These are phyloP conservation scores for Pseudococcus jackbeardsleyi DNA, from an alignment of 2,888 invertebrate genomes.

Conservation along the genomic window DNA sequence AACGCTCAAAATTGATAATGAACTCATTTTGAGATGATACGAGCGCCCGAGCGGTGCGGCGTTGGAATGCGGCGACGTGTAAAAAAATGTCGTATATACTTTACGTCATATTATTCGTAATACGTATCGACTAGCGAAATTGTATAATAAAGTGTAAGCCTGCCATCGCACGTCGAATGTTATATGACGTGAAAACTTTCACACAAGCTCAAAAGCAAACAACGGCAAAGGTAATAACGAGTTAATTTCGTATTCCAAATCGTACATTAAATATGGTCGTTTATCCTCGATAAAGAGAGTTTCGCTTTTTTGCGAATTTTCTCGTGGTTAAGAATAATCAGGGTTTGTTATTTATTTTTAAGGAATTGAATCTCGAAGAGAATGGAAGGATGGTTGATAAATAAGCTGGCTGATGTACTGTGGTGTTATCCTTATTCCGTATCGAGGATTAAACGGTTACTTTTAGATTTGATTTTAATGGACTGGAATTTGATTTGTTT, in stretches of 20 bases:
- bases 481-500: not conserved
- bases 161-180: not conserved
- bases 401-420: not conserved
- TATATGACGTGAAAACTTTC: constrained; percentile 29
- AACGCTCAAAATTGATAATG: constrained; percentile 31
- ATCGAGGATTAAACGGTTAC: not conserved
- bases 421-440: not conserved
- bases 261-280: not conserved
- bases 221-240: constrained; percentile 26
- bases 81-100: not conserved
- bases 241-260: not conserved
- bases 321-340: not conserved
- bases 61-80: not conserved
- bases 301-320: not conserved
- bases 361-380: not conserved
- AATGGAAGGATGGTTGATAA: not conserved
- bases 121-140: constrained; percentile 27
- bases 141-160: constrained; percentile 20
- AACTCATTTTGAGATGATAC: not conserved
- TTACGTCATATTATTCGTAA: constrained; percentile 18
- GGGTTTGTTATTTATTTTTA: not conserved
- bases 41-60: not conserved
- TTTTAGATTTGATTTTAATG: constrained; percentile 2
- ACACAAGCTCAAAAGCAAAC: constrained; percentile 17
- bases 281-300: not conserved